Base-by-base conservation (phyloP, 2,888 invertebrate species). In the Lamellibrachia columna region DNA sequence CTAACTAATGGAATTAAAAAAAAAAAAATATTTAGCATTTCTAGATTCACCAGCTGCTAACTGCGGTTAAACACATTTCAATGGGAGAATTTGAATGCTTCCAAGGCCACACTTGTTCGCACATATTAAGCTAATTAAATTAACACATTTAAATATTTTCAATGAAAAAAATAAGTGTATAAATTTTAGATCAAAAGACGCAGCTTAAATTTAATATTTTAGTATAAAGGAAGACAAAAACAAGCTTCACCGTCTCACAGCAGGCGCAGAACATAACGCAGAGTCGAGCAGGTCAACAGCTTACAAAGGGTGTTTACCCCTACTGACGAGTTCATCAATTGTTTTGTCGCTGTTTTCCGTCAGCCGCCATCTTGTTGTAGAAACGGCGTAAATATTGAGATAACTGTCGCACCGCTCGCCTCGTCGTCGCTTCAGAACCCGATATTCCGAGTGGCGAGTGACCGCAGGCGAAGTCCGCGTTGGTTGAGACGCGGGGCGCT, bases 371-470 rank as follows among this genome's bases (percentile, higher is more conserved):
- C 22, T 75, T 75, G 58, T 58, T 58, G 75, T 75, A 15, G 75
- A 75, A 75, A 75, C n/a, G 75, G 75, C 75, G 75, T 75, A 75
- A 75, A 75, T 75, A 75, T 75, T 75, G 75, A 75, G 75, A 75
- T 75, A 75, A 75, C 75, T 22, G 75, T 75, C 75, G 75, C 75
- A 75, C 75, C 75, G 75, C 75, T 22, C 75, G 22, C 75, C 75
- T 6, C 22, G 75, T 75, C 75, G 75, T 75, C 75, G 75, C 75
- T 75, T 11, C 22, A n/a, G n/a, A 75, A 75, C 75, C 75, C 75
- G 22, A 75, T 75, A 75, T 22, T 75, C 22, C n/a, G n/a, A n/a
- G 75, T 22, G 75, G n/a, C 75, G 75, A 75, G 15, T 75, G 75
- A 75, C 75, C 22, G 75, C 6, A 15, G 15, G 75, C 75, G 75